Percentiles rank a stretch among this genome's conserved stretches.
phyloP scores from a whole-genome alignment of 2,797 vertebrate species.

The Coregonus ussuriensis region DNA sequence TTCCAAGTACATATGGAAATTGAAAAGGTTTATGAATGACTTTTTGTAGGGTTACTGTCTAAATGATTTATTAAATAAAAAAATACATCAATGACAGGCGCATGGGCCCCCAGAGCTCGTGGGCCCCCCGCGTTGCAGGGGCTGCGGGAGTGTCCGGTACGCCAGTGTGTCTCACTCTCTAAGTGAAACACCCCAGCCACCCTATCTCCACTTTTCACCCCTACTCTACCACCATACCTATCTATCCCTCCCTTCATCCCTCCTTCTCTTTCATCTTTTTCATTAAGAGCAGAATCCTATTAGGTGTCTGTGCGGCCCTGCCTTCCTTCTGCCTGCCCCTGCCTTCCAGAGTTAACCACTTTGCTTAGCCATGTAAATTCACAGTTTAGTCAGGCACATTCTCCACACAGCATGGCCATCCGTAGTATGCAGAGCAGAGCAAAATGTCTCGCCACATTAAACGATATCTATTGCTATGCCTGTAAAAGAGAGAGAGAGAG shows the following conservation, averaged over 20 bases:
- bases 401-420: slow-evolving; percentile 66
- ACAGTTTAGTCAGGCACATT: slow-evolving; percentile 82
- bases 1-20: too few relatives aligned
- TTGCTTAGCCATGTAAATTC: slow-evolving; percentile 84
- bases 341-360: slow-evolving; percentile 80
- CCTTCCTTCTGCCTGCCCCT: slow-evolving; percentile 38
- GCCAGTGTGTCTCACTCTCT: background rate
- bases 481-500: background rate
- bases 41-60: too few relatives aligned
- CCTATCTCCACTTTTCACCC: background rate
- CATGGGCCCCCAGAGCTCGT: too few relatives aligned
- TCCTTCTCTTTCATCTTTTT: slow-evolving; percentile 75
- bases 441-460: slow-evolving; percentile 52
- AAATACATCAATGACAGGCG: too few relatives aligned
- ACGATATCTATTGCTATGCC: slow-evolving; percentile 67
- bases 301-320: slow-evolving; percentile 70
- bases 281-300: slow-evolving; percentile 81
- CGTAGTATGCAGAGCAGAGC: slow-evolving; percentile 41
- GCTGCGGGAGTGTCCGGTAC: too few relatives aligned
- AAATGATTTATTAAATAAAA: too few relatives aligned
- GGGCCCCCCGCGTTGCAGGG: too few relatives aligned
- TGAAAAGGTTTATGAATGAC: too few relatives aligned
- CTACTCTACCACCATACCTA: slow-evolving; percentile 3
- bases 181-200: slow-evolving; percentile 22
- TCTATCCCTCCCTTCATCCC: slow-evolving; percentile 38